Evolutionary conservation across 2,113 vertebrate species (phyloP).

Genomic region (Cyprinus carpio): DNA sequence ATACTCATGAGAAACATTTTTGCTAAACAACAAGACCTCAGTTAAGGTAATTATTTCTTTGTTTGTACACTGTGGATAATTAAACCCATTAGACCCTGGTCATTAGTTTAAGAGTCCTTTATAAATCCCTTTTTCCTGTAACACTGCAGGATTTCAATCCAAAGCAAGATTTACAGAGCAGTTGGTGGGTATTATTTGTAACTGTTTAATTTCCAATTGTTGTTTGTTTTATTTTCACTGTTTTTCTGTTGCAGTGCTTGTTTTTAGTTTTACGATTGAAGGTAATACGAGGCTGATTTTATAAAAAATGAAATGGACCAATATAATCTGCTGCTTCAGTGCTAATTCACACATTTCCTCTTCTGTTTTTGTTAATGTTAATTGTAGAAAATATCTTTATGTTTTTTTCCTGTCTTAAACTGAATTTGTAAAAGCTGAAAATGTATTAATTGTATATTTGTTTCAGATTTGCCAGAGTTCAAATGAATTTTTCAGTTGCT

Average conservation of each 20-base stretch:
- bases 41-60: conserved; percentile 4
- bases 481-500: conserved; percentile 50
- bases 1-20: not conserved
- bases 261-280: not conserved
- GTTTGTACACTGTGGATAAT: conserved; percentile 13
- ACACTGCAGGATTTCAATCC: not conserved
- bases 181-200: not conserved
- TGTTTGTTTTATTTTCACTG: not conserved
- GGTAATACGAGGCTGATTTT: no score
- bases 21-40: not conserved
- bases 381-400: not conserved
- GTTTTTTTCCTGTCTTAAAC: not conserved
- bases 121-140: not conserved
- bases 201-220: not conserved
- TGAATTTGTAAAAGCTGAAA: not conserved
- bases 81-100: not conserved
- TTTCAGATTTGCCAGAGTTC: not conserved
- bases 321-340: no score
- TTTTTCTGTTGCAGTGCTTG: not conserved
- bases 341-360: no score
- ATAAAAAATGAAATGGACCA: no score
- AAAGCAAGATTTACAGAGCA: not conserved
- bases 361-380: not conserved
- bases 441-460: not conserved
- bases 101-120: not conserved